Base-by-base conservation (phyloP, 2,797 vertebrate species). In the Hemitrygon akajei region DNA sequence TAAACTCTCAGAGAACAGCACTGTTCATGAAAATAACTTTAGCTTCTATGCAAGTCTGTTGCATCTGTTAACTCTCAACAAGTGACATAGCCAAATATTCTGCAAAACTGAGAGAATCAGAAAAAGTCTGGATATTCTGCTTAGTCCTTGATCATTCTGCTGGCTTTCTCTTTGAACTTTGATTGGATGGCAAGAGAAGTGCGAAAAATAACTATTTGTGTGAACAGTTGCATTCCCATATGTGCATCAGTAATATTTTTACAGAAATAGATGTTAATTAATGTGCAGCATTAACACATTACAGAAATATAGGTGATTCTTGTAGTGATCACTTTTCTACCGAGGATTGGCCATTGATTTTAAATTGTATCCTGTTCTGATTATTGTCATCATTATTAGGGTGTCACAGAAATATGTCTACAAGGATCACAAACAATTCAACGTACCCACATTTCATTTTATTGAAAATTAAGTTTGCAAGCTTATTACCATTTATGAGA, bases 21-120 rank as follows among this genome's bases (percentile, higher is more conserved):
- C 37, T 92, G 37, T 92, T 75, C 18, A 47, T 0, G 37, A 40
- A 47, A 47, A 71, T 56, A 47, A 22, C 69, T 75, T 56, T 37
- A 75, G 71, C 34, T 92, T 47, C 34, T 73, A 10, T 37, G 25
- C 37, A 34, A 66, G 34, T 75, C 69, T 73, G 69, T 27, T 92
- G 69, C 40, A 92, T 40, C 66, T 91, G 34, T 73, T 91, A 69
- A 22, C n/a, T 91, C n/a, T 91, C 37, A 86, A 71, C 66, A 47
- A 47, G 34, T 73, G 37, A 47, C 84, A 12, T 25, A 91, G 10
- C n/a, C 37, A 91, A 20, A 34, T 22, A 34, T 18, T 20, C n/a
- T 40, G 34, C 69, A 73, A 73, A 37, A 47, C 11, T 47, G 66
- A 91, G n/a, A 30, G 30, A 25, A 47, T 18, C 89, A 91, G 37